Evolutionary conservation across 2,113 vertebrate species (phyloP).

Genomic region (Varanus komodoensis): DNA sequence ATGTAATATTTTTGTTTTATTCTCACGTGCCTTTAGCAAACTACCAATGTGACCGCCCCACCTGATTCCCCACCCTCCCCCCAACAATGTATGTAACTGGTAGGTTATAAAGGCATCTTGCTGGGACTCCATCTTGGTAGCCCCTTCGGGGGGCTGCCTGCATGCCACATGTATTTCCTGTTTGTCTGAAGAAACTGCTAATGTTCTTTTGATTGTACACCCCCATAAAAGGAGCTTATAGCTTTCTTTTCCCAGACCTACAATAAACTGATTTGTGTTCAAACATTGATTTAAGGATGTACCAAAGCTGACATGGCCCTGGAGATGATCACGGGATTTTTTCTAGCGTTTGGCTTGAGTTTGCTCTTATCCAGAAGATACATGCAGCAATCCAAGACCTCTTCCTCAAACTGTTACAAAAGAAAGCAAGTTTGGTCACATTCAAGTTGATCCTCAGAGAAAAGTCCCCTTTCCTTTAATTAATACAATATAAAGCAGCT

Average conservation of each 20-base stretch:
- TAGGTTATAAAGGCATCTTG: too few species aligned
- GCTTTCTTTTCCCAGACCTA: neutral
- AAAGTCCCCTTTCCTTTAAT: neutral
- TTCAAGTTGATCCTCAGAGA: neutral
- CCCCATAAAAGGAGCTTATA: neutral
- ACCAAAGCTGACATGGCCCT: conserved; percentile 76
- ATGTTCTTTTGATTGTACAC: too few species aligned
- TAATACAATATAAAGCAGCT: neutral
- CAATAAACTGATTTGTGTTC: neutral
- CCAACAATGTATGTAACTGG: too few species aligned
- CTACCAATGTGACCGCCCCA: too few species aligned
- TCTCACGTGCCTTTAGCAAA: too few species aligned
- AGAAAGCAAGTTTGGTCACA: fast-evolving
- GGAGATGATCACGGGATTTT: conserved; percentile 59
- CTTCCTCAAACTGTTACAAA: conserved; percentile 71
- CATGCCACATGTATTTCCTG: too few species aligned
- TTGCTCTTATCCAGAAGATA: conserved; percentile 65
- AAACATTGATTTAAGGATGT: conserved; percentile 1
- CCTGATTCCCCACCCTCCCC: too few species aligned
- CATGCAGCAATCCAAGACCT: conserved; percentile 62
- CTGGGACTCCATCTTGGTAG: too few species aligned
- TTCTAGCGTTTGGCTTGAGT: conserved; percentile 39
- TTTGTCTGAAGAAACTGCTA: too few species aligned
- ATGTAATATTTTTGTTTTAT: too few species aligned
- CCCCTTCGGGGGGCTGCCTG: too few species aligned